Evolutionary conservation across 2,888 invertebrate genomes (phyloP).

Genomic region (Eristalis tenax): DNA sequence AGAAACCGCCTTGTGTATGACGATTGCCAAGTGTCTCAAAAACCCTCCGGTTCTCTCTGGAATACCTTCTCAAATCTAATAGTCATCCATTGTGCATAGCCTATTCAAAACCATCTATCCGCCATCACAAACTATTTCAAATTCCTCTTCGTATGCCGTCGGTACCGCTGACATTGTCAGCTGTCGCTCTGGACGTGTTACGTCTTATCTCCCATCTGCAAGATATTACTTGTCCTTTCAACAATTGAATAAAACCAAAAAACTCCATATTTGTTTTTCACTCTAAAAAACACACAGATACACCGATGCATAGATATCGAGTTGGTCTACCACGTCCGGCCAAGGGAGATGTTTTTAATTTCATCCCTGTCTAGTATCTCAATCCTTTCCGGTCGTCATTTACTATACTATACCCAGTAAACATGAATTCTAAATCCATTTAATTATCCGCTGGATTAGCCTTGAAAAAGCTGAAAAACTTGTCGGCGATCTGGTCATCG

Average conservation of each 20-base stretch:
- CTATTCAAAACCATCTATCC: background rate
- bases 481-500: background rate
- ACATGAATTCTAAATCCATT: conserved; percentile 31
- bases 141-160: conserved; percentile 19
- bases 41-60: too few species aligned
- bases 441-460: conserved; percentile 31
- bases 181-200: conserved; percentile 46
- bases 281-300: background rate
- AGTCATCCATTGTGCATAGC: background rate
- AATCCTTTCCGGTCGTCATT: conserved; percentile 19
- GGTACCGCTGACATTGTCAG: conserved; percentile 35
- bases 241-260: conserved; percentile 61
- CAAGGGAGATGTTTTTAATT: background rate
- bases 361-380: background rate
- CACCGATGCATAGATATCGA: background rate
- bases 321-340: background rate
- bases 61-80: background rate
- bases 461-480: conserved; percentile 35
- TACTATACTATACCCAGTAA: conserved; percentile 20
- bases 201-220: conserved; percentile 25
- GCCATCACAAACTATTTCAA: background rate
- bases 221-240: conserved; percentile 64
- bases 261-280: conserved; percentile 2
- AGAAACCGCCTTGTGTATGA: too few species aligned
- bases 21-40: too few species aligned